Evolutionary conservation across 2,888 invertebrate species (phyloP), one percentile per base, ranked within the genome.

Genomic region (Tenthredo amoena): DNA sequence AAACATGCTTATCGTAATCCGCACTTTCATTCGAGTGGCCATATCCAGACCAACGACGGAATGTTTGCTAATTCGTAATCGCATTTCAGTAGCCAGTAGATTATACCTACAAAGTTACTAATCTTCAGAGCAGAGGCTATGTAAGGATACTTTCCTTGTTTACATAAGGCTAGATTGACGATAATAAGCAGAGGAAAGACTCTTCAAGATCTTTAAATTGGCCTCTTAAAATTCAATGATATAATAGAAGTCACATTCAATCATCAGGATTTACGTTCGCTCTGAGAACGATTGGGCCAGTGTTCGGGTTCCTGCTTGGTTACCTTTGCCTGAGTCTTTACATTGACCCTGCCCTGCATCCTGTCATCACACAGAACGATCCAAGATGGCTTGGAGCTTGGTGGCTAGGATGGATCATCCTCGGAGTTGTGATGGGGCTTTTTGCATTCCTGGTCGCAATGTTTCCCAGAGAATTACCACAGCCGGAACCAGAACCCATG

Each of bases 381-480:
- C 96, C 96, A 2, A 94, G 96, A 88, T 97, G 96, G 96, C 92
- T 96, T 65, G 97, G 97, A 31, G 96, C 97, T 12, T 97, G 96
- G 96, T 97, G 97, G 97, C 93, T 96, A n/a, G 96, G 96, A 18
- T 95, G 95, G 95, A 94, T 95, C 37, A 93, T 95, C 50, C 92
- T 95, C 34, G 95, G 95, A 15, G 88, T 91, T 0, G 91, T 95
- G 0, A 96, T 96, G 95, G 93, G 95, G 26, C 88, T 96, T 31
- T 95, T 96, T 86, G 94, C 96, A 0, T 90, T 96, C 18, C 93
- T 96, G 1, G 95, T 97, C 86, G 95, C 96, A 0, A 94, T 96
- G 89, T 97, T 96, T 89, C 97, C 97, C 0, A 94, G 94, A 74
- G 93, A 95, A 86, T 91, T 95, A 84, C 95, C 94, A 1, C 91